phyloP scores from a whole-genome alignment of 2,888 invertebrate genomes.

The Clivina fossor region DNA sequence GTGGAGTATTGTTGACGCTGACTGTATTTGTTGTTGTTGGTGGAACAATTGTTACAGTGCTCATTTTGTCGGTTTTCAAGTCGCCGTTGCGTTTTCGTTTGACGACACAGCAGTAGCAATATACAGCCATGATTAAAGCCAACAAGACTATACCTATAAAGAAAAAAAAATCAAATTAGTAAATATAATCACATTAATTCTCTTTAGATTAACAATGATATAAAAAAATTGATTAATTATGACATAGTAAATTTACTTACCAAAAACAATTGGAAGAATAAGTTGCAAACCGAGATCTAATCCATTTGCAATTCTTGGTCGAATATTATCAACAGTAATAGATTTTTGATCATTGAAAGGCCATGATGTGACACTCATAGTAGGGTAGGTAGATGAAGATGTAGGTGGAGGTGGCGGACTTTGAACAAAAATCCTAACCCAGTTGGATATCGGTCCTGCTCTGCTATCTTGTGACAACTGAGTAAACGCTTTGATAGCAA shows the following conservation, averaged over 20 bases:
- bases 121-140: slow-evolving; percentile 51
- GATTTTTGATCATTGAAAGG: slow-evolving; percentile 47
- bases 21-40: slow-evolving; percentile 43
- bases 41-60: slow-evolving; percentile 54
- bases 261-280: slow-evolving; percentile 55
- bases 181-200: too few relatives aligned
- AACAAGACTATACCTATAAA: slow-evolving; percentile 45
- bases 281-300: slow-evolving; percentile 54
- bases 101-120: slow-evolving; percentile 57
- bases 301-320: slow-evolving; percentile 51
- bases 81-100: slow-evolving; percentile 48
- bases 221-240: not conserved
- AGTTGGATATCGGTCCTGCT: slow-evolving; percentile 58
- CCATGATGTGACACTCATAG: slow-evolving; percentile 50
- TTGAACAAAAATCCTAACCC: slow-evolving; percentile 57
- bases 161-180: not conserved
- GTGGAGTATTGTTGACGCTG: slow-evolving; percentile 44
- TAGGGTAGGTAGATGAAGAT: slow-evolving; percentile 49
- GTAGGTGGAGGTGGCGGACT: slow-evolving; percentile 58
- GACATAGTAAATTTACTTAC: slow-evolving; percentile 37
- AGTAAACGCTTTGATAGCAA: slow-evolving; percentile 57
- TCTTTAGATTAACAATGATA: too few relatives aligned
- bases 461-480: slow-evolving; percentile 44
- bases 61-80: slow-evolving; percentile 50
- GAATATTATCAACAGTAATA: slow-evolving; percentile 45